Evolutionary conservation across 92 coral and sea anemone genomes (phyloP).

Genomic region (Zoanthus gigantus): DNA sequence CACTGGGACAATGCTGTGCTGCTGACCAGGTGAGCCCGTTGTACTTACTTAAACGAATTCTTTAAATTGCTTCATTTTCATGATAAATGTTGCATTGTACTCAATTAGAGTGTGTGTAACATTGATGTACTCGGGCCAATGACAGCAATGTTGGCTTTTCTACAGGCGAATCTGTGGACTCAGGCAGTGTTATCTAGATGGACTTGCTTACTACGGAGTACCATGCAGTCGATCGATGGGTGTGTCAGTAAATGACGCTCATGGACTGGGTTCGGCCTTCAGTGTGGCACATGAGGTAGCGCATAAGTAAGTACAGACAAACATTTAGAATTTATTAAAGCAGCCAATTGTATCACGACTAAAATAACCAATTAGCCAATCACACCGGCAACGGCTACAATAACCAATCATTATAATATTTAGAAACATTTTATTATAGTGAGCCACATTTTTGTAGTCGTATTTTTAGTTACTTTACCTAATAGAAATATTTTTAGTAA

Average conservation of each 20-base stretch:
- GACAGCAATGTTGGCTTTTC: not conserved
- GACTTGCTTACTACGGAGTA: constrained; percentile 68
- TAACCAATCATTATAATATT: too few species aligned
- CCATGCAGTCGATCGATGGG: constrained; percentile 71
- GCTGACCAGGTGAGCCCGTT: constrained; percentile 67
- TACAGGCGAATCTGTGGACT: constrained; percentile 79
- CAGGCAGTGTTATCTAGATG: constrained; percentile 62
- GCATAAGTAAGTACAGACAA: constrained; percentile 80
- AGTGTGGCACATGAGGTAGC: constrained; percentile 91
- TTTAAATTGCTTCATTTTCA: not conserved
- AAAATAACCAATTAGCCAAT: too few species aligned
- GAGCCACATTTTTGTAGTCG: too few species aligned
- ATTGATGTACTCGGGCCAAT: too few species aligned
- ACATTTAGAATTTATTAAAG: not conserved
- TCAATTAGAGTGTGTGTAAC: too few species aligned
- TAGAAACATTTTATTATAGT: too few species aligned
- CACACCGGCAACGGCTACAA: too few species aligned
- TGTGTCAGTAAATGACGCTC: constrained; percentile 72
- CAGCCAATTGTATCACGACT: too few species aligned
- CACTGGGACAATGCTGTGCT: constrained; percentile 80
- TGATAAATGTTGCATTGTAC: too few species aligned
- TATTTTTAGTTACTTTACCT: too few species aligned
- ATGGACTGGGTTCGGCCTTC: constrained; percentile 77
- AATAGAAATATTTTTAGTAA: too few species aligned
- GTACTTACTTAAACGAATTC: not conserved